Evolutionary conservation across 2,113 vertebrate species (phyloP), one percentile per base, ranked within the genome.

Genomic region (Melanostigma gelatinosum): DNA sequence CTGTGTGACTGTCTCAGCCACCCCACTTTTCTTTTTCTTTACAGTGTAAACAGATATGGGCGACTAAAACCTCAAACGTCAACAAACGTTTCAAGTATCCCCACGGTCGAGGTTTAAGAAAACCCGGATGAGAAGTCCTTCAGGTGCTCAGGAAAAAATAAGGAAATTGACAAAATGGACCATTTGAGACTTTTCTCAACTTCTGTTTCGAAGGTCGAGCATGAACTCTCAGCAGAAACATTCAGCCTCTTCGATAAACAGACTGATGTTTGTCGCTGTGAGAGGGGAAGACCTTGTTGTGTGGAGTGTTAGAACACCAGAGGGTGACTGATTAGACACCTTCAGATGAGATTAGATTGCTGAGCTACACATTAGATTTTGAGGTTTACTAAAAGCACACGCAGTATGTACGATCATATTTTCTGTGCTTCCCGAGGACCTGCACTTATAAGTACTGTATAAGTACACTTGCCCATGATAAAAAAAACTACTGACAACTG

Each of bases 321-420:
- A 54, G 34, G 27, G 27, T 54, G 50, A 66, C 40, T 24, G 27
- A 63, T 69, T 32, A 13, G 46, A 22, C 57, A 22, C 38, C 16
- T 69, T 44, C 9, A 9, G 46, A 82, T 78, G 40, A 20, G 66
- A 75, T 67, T 34, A 57, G 61, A 67, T 11, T 73, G 32, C 15
- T 22, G 34, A 24, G 20, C 18, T 18, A 20, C 62, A 72, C 62
- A 72, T 72, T 29, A 20, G 48, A 80, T 57, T 54, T 68, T 1
- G 71, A 15, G 76, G 3, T 8, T 57, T 48, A 38, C 29, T 63
- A 32, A 67, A 73, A 67, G 62, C 42, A 32, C 4, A 29, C 8
- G 1, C 24, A 32, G n/a, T 18, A 34, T 18, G 11, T 52, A 2
- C 22, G 4, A n/a, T 50, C 44, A 13, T 38, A 6, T 22, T 15